Evolutionary conservation across 2,113 vertebrate species (phyloP).

Genomic region (Capricornis sumatraensis): DNA sequence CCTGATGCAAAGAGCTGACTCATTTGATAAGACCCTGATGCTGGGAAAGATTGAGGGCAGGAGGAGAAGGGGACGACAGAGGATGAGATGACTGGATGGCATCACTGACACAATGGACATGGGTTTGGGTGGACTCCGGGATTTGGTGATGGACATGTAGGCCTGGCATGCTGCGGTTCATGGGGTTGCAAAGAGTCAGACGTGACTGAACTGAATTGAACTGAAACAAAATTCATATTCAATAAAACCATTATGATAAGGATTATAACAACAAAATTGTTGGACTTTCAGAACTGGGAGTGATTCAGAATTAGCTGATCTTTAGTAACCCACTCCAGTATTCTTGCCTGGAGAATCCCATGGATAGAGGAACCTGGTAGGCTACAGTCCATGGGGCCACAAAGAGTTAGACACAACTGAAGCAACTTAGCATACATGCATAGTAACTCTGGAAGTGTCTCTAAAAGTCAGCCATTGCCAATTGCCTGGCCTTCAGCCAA

Average conservation of each 20-base stretch:
- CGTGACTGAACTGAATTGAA: accelerated
- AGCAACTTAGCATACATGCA: not conserved
- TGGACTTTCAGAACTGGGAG: not conserved
- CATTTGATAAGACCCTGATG: not conserved
- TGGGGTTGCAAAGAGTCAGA: not conserved
- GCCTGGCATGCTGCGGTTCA: not conserved
- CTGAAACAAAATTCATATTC: not conserved
- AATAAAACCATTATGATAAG: not conserved
- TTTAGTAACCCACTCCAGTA: not conserved
- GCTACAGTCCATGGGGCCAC: accelerated
- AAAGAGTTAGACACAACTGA: not conserved
- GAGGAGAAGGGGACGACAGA: accelerated
- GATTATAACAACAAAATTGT: not conserved
- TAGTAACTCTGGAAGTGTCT: not conserved
- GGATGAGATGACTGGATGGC: not conserved
- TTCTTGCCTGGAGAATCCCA: not conserved
- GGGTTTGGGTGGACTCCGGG: not conserved
- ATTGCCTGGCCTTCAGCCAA: not conserved
- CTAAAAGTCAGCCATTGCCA: not conserved
- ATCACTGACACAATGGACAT: not conserved
- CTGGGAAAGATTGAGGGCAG: not conserved
- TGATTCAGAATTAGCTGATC: not conserved
- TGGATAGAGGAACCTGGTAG: not conserved
- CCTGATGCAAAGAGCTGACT: not conserved
- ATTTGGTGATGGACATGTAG: not conserved